These are phyloP conservation scores for Rhinopomastus cyanomelas DNA, from an alignment of 2,113 vertebrate species.

Conservation along the genomic window DNA sequence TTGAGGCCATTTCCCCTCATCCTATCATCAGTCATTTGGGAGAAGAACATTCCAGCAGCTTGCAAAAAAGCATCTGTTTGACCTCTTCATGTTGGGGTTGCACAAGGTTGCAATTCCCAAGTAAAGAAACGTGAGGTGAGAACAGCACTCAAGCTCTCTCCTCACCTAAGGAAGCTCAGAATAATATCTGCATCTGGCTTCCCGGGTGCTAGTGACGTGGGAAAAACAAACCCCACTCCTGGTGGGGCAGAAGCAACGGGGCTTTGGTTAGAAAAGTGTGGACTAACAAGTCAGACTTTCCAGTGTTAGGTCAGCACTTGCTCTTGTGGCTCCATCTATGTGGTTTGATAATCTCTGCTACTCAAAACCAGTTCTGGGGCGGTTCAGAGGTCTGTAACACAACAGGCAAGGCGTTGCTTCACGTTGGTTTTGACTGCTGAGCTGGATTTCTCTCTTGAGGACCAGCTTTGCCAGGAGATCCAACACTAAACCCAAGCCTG, in stretches of 20 bases:
- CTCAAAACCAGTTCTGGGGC: not conserved
- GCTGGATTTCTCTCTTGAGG: not conserved
- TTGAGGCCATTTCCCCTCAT: no score
- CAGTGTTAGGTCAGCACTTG: not conserved
- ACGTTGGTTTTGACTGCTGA: not conserved
- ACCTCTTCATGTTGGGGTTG: not conserved
- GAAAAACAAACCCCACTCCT: not conserved
- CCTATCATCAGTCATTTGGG: no score
- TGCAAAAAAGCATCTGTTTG: not conserved
- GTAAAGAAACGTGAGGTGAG: not conserved
- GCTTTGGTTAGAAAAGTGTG: not conserved
- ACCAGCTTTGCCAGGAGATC: not conserved
- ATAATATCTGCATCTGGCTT: not conserved
- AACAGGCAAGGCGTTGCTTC: not conserved
- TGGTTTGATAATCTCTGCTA: not conserved
- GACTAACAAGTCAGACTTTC: not conserved
- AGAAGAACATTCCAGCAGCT: not conserved
- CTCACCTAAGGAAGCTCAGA: not conserved
- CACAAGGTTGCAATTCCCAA: not conserved
- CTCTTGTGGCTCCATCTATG: not conserved
- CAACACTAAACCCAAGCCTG: accelerated
- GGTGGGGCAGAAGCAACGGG: not conserved
- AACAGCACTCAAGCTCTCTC: not conserved
- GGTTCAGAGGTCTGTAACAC: accelerated
- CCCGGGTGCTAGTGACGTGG: not conserved